phyloP scores from a whole-genome alignment of 2,113 vertebrate genomes.

The Pyrgilauda ruficollis region DNA sequence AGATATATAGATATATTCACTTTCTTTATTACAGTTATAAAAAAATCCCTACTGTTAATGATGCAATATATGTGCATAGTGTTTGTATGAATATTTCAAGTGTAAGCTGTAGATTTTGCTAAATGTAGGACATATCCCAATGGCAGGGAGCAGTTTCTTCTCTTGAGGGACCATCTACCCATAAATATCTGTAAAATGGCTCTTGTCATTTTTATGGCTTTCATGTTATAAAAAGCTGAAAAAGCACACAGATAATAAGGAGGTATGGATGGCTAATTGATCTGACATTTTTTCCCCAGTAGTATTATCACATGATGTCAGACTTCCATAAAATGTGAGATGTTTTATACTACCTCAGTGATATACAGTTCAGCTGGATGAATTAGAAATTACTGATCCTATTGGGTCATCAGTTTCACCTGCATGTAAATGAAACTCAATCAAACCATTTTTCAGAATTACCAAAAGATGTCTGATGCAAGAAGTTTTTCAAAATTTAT shows the following conservation, averaged over 20 bases:
- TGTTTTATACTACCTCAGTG: neutral
- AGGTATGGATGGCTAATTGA: conserved; percentile 11
- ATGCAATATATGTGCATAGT: neutral
- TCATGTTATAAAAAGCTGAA: neutral
- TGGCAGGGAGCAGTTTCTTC: neutral
- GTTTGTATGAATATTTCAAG: neutral
- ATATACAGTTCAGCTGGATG: neutral
- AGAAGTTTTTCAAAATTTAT: neutral
- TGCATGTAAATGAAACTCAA: neutral
- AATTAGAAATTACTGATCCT: neutral
- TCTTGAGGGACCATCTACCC: neutral
- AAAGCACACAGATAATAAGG: neutral
- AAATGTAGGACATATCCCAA: neutral
- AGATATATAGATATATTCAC: neutral
- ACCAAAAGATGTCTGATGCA: neutral
- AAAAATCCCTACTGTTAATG: neutral
- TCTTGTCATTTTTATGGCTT: conserved; percentile 32
- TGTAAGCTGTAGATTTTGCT: neutral
- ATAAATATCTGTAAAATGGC: conserved; percentile 14
- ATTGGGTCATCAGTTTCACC: neutral
- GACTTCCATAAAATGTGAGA: neutral
- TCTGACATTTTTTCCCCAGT: neutral
- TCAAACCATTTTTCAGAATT: neutral
- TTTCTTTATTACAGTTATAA: neutral
- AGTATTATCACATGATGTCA: conserved; percentile 15